Conservation (phyloP, 2,797 vertebrate species). For the Gobio occitaniae region DNA sequence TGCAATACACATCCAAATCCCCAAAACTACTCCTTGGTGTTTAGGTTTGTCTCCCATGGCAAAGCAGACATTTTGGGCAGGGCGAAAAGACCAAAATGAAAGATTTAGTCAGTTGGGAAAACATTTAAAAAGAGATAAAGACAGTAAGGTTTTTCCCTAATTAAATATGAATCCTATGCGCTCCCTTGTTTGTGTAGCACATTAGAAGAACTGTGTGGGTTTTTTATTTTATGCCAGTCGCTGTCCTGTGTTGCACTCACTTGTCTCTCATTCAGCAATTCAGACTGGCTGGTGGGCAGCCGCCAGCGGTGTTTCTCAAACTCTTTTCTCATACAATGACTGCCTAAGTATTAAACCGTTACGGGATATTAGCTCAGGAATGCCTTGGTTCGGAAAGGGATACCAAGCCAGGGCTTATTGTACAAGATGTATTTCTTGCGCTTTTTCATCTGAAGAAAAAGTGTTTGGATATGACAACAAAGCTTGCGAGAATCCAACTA, state of each 20-base stretch:
- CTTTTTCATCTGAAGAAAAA: conserved; percentile 48
- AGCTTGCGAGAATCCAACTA: conserved; percentile 51
- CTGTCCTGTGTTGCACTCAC: conserved; percentile 69
- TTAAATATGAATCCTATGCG: conserved; percentile 22
- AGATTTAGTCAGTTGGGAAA: conserved; percentile 18
- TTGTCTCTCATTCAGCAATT: conserved; percentile 66
- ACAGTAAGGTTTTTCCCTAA: neutral
- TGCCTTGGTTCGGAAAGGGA: conserved; percentile 52
- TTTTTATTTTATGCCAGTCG: conserved; percentile 59
- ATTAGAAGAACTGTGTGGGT: conserved; percentile 60
- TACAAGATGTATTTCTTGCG: conserved; percentile 31
- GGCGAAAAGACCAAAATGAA: conserved; percentile 18
- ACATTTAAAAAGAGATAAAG: conserved; percentile 19
- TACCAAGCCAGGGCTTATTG: conserved; percentile 37
- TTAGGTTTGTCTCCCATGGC: neutral
- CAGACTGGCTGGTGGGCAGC: conserved; percentile 67
- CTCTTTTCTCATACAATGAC: conserved; percentile 49
- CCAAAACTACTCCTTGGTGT: neutral
- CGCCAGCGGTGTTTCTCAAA: conserved; percentile 66
- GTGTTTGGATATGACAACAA: conserved; percentile 50
- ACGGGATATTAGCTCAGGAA: conserved; percentile 59
- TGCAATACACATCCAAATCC: neutral
- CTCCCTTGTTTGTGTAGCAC: conserved; percentile 52
- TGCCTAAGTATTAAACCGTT: conserved; percentile 45
- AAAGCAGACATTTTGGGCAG: neutral